A percentile compares a stretch with the other conserved stretches of the same genome.
phyloP scores from a whole-genome alignment of 2,797 vertebrate genomes.

The Pantherophis vulpinus region DNA sequence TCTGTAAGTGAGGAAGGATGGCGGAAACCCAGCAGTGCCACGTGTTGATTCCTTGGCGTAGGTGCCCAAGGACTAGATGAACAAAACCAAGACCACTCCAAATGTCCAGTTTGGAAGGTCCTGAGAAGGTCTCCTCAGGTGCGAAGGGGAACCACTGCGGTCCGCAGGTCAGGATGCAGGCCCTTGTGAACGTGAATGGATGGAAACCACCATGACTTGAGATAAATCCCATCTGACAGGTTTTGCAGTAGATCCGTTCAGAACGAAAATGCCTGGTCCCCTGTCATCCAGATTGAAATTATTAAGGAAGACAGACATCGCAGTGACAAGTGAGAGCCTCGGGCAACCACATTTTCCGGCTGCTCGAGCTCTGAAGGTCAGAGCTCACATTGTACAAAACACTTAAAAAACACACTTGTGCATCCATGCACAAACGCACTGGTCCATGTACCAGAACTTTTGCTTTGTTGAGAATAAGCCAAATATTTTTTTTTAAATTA shows the following conservation, averaged over 20 bases:
- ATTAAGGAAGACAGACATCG: slow-evolving; percentile 72
- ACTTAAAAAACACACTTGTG: slow-evolving; percentile 36
- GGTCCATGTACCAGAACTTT: slow-evolving; percentile 19
- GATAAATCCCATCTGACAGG: slow-evolving; percentile 71
- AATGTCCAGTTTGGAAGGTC: background rate
- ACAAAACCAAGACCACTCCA: background rate
- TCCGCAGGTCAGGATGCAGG: slow-evolving; percentile 60
- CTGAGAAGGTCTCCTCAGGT: background rate
- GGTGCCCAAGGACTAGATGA: background rate
- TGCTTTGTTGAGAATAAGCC: background rate
- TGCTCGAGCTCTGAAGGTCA: slow-evolving; percentile 72
- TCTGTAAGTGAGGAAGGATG: background rate
- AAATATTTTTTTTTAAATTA: background rate
- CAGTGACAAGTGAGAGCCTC: slow-evolving; percentile 62
- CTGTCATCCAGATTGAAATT: slow-evolving; percentile 73
- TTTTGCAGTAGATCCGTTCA: slow-evolving; percentile 69
- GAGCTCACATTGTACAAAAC: slow-evolving; percentile 59
- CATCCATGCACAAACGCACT: slow-evolving; percentile 26
- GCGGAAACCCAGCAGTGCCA: background rate
- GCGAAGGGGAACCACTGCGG: slow-evolving; percentile 47
- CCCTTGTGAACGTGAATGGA: slow-evolving; percentile 53
- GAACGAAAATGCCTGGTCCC: slow-evolving; percentile 69
- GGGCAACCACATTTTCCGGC: slow-evolving; percentile 66
- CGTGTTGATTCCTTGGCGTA: background rate
- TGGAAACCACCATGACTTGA: slow-evolving; percentile 64